Evolutionary conservation across 2,113 vertebrate genomes (phyloP).

Genomic region (Felis chaus): DNA sequence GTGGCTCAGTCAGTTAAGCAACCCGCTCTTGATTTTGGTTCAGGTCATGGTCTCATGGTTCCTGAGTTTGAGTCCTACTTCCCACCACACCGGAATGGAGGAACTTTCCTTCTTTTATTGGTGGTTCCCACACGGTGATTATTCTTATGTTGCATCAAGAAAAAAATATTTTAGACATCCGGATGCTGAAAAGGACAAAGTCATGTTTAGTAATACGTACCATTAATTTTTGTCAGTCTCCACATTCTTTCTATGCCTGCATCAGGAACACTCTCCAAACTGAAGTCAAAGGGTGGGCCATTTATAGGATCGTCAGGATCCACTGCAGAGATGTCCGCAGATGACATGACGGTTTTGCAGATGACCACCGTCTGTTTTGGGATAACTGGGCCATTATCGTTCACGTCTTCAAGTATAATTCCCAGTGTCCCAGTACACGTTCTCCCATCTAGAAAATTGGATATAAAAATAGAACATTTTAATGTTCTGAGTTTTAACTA

Average conservation of each 20-base stretch:
- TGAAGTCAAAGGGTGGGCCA: slow-evolving; percentile 84
- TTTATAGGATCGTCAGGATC: slow-evolving; percentile 84
- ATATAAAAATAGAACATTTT: not conserved
- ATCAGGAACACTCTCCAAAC: slow-evolving; percentile 59
- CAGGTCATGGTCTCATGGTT: too few species aligned
- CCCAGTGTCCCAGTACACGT: slow-evolving; percentile 89
- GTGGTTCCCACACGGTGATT: not conserved
- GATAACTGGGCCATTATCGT: slow-evolving; percentile 88
- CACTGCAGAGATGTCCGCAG: slow-evolving; percentile 73
- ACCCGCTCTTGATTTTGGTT: too few species aligned
- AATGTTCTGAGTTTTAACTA: not conserved
- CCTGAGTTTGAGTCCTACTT: not conserved
- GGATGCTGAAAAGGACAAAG: not conserved
- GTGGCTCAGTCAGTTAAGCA: too few species aligned
- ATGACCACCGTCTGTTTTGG: slow-evolving; percentile 26
- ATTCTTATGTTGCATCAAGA: not conserved
- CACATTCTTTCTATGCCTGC: slow-evolving; percentile 79
- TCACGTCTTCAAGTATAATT: slow-evolving; percentile 87
- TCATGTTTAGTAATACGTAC: slow-evolving; percentile 77
- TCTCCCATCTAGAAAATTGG: slow-evolving; percentile 84
- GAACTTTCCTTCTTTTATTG: not conserved
- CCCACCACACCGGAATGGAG: too few species aligned
- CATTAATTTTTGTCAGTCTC: slow-evolving; percentile 82
- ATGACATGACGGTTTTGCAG: slow-evolving; percentile 83
- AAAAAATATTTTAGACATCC: not conserved